A percentile compares a stretch with the other conserved stretches of the same genome.
Conservation (phyloP, 2,113 vertebrate genomes). For the Nannobrachium achirus region DNA sequence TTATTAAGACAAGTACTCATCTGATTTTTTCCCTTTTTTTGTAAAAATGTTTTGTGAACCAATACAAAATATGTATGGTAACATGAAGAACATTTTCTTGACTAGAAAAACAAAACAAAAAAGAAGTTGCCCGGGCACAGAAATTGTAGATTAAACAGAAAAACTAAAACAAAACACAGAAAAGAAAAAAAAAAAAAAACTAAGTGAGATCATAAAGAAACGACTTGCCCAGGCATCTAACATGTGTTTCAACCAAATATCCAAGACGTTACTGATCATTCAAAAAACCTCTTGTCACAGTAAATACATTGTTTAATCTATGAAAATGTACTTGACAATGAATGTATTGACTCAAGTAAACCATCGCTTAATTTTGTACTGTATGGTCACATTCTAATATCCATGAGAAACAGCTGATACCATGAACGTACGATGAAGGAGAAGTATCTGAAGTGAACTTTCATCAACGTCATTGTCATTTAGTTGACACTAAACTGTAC, state of each 20-base stretch:
- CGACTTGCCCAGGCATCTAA: conserved; percentile 55
- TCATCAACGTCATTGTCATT: conserved; percentile 63
- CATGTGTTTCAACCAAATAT: conserved; percentile 65
- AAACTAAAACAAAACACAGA: conserved; percentile 60
- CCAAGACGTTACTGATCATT: conserved; percentile 68
- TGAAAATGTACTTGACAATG: conserved; percentile 32
- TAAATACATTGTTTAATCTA: conserved; percentile 67
- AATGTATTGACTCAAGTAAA: conserved; percentile 45
- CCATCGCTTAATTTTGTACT: conserved; percentile 52
- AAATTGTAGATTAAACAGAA: conserved; percentile 64
- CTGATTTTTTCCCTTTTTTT: conserved; percentile 74
- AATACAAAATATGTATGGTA: conserved; percentile 85
- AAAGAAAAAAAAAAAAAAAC: conserved; percentile 57
- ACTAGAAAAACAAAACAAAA: conserved; percentile 70
- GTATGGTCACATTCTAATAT: conserved; percentile 62
- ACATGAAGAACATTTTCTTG: conserved; percentile 77
- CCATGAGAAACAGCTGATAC: conserved; percentile 62
- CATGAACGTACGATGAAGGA: conserved; percentile 39
- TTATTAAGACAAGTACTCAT: conserved; percentile 88
- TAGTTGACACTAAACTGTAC: conserved; percentile 74
- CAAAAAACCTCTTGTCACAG: conserved; percentile 70
- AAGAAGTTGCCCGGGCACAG: conserved; percentile 62
- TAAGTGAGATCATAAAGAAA: conserved; percentile 57
- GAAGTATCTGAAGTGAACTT: conserved; percentile 48
- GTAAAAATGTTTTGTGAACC: conserved; percentile 85